Evolutionary conservation across 2,888 invertebrate genomes (phyloP).

Genomic region (Phengaris arion): DNA sequence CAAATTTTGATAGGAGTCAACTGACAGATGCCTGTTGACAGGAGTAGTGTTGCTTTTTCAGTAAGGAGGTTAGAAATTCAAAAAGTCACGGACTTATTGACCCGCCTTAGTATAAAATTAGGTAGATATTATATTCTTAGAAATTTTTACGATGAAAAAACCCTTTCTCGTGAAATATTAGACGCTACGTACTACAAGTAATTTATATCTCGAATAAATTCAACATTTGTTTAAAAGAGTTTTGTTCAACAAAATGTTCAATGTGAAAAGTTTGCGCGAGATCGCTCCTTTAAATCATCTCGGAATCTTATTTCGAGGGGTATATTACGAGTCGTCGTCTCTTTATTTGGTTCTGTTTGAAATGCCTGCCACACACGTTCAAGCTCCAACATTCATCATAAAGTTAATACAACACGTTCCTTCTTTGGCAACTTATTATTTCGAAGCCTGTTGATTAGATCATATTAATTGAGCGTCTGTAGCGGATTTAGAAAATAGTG

Average conservation of each 20-base stretch:
- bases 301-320: slow-evolving; percentile 9
- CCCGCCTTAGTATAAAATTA: too few relatives aligned
- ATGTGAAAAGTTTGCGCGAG: slow-evolving; percentile 22
- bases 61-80: too few relatives aligned
- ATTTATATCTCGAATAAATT: slow-evolving; percentile 16
- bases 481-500: too few relatives aligned
- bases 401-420: not conserved
- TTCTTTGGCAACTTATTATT: not conserved
- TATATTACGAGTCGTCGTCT: slow-evolving; percentile 2
- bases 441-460: not conserved
- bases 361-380: not conserved
- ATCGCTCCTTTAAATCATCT: slow-evolving; percentile 11
- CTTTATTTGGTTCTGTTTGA: not conserved
- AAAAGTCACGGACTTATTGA: too few relatives aligned
- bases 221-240: slow-evolving; percentile 6
- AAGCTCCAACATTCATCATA: not conserved
- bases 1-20: too few relatives aligned
- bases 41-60: too few relatives aligned
- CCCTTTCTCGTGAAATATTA: not conserved
- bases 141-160: too few relatives aligned
- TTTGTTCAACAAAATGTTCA: slow-evolving; percentile 19
- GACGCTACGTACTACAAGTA: not conserved
- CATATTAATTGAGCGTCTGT: not conserved
- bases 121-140: too few relatives aligned
- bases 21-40: too few relatives aligned